A percentile compares a stretch with the other conserved stretches of the same genome.
These are phyloP conservation scores for Lutjanus argentimaculatus DNA, from an alignment of 2,797 vertebrate genomes.

Conservation along the genomic window DNA sequence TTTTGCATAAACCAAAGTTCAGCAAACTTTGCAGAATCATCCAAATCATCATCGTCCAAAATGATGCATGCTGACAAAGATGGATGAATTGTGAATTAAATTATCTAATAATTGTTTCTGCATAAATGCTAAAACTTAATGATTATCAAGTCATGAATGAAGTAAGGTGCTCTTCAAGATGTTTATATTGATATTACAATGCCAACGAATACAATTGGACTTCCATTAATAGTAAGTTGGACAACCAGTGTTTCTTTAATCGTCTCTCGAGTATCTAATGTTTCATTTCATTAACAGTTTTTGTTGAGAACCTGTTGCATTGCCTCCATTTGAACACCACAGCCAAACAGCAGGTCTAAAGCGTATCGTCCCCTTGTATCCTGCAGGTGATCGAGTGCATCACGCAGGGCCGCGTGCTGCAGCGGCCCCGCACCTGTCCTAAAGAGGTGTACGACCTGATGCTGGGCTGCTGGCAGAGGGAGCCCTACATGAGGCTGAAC, in stretches of 20 bases:
- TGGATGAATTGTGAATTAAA: not conserved
- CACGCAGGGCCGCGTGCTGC: slow-evolving; percentile 97
- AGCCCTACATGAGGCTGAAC: slow-evolving; percentile 98
- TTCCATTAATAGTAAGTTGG: no score
- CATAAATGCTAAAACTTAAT: not conserved
- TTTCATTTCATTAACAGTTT: not conserved
- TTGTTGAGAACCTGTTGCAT: not conserved
- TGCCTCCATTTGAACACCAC: not conserved
- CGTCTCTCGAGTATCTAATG: no score
- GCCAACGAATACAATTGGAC: no score
- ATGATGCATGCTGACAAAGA: not conserved
- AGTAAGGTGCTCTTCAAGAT: no score
- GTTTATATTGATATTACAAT: no score
- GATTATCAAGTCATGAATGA: not conserved
- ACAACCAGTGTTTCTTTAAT: no score
- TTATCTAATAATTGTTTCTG: not conserved
- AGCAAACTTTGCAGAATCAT: not conserved
- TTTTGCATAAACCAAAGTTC: not conserved
- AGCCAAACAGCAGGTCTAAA: not conserved
- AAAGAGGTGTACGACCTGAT: slow-evolving; percentile 99
- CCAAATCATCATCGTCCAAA: not conserved
- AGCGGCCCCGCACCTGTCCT: slow-evolving; percentile 96
- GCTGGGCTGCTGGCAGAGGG: slow-evolving; percentile 99
- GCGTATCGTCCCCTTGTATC: not conserved
- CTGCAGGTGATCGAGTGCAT: slow-evolving; percentile 98